phyloP scores from a whole-genome alignment of 1,140 invertebrate genomes.

The Caerostris darwini region DNA sequence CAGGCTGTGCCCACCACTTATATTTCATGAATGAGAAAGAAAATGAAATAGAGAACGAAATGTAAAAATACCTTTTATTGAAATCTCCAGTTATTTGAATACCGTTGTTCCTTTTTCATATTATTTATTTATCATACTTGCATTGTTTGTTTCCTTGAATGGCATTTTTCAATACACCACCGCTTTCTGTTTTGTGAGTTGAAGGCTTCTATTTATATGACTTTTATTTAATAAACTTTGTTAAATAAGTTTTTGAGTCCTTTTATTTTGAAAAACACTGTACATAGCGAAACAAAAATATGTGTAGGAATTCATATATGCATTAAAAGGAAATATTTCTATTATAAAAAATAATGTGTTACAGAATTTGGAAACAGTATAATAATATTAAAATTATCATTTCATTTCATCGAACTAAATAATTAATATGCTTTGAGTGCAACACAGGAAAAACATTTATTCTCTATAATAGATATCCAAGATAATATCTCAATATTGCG shows the following conservation, averaged over 20 bases:
- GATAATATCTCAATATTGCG: no score
- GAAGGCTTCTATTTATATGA: background rate
- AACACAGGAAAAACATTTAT: no score
- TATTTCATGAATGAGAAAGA: constrained; percentile 61
- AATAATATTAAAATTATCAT: no score
- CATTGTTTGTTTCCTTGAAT: constrained; percentile 11
- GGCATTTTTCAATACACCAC: constrained; percentile 54
- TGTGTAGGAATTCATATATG: no score
- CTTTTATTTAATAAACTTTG: constrained; percentile 39
- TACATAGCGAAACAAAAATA: background rate
- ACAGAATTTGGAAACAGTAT: no score
- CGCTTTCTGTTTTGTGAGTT: background rate
- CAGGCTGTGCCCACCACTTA: constrained; percentile 44
- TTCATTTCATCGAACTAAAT: no score
- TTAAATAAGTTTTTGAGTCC: background rate
- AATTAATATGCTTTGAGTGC: no score
- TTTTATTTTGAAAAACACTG: background rate
- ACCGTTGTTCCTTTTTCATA: constrained; percentile 53
- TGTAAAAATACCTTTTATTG: background rate
- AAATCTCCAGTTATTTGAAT: background rate
- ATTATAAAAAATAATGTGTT: no score
- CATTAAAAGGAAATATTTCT: no score
- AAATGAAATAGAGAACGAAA: constrained; percentile 51
- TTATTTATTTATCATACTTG: constrained; percentile 57
- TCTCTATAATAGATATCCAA: no score